Evolutionary conservation across 2,797 vertebrate genomes (phyloP).

Genomic region (Falco naumanni): DNA sequence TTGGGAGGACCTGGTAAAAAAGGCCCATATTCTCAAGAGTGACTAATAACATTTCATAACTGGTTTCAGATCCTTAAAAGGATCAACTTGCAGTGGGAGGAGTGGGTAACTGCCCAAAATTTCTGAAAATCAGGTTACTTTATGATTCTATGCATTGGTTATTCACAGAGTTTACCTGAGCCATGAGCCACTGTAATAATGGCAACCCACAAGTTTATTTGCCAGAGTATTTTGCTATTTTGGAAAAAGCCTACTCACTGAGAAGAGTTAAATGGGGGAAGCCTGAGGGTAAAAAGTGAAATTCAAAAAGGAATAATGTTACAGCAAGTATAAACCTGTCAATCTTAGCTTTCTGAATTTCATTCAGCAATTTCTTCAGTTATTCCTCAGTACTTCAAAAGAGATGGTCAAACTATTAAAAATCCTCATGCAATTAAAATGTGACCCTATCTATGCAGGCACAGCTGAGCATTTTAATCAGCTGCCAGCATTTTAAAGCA

Average conservation of each 20-base stretch:
- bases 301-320: not conserved
- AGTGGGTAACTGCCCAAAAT: not conserved
- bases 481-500: not conserved
- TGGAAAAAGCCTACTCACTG: not conserved
- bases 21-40: not conserved
- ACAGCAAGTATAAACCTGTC: not conserved
- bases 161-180: not conserved
- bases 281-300: not conserved
- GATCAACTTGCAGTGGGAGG: not conserved
- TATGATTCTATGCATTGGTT: not conserved
- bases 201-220: not conserved
- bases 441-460: not conserved
- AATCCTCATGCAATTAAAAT: not conserved
- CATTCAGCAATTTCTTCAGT: not conserved
- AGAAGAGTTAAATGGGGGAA: not conserved
- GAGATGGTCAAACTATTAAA: not conserved
- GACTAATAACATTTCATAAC: not conserved
- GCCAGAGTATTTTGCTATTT: not conserved
- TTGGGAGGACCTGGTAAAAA: not conserved
- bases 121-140: not conserved
- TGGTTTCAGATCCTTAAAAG: not conserved
- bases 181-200: not conserved
- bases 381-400: not conserved
- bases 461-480: not conserved
- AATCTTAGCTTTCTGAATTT: not conserved